Percentiles rank a stretch among this genome's conserved stretches.
Conservation (phyloP, 2,797 vertebrate species). For the Pseudomugil gertrudae region DNA sequence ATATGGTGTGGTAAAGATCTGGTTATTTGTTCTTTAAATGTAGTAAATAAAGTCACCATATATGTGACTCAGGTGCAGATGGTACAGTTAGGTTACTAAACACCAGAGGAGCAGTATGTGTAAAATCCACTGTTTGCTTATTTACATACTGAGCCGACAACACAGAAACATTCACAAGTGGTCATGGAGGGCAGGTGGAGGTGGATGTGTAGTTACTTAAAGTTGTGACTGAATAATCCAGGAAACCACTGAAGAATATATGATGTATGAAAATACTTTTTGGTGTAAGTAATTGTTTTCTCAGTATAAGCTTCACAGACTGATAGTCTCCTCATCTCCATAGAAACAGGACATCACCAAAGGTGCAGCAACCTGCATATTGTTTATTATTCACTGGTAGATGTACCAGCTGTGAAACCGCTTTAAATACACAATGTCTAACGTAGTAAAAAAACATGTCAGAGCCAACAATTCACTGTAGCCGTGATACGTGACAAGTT, state of each 20-base stretch:
- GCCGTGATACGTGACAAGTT: conserved; percentile 37
- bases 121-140: not conserved
- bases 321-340: not conserved
- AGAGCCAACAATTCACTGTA: not conserved
- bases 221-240: not conserved
- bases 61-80: not conserved
- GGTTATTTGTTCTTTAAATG: not conserved
- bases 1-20: too few species aligned
- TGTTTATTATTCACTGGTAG: not conserved
- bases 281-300: not conserved
- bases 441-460: not conserved
- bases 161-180: not conserved
- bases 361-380: too few species aligned
- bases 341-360: not conserved
- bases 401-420: not conserved
- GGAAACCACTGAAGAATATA: not conserved
- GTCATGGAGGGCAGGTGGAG: not conserved
- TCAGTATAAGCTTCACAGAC: not conserved
- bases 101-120: not conserved
- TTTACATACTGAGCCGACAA: not conserved
- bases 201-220: not conserved
- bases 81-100: not conserved
- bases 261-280: not conserved
- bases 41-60: not conserved
- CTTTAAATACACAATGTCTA: not conserved